phyloP scores from a whole-genome alignment of 1,140 invertebrate genomes.

The Lepidurus apus region DNA sequence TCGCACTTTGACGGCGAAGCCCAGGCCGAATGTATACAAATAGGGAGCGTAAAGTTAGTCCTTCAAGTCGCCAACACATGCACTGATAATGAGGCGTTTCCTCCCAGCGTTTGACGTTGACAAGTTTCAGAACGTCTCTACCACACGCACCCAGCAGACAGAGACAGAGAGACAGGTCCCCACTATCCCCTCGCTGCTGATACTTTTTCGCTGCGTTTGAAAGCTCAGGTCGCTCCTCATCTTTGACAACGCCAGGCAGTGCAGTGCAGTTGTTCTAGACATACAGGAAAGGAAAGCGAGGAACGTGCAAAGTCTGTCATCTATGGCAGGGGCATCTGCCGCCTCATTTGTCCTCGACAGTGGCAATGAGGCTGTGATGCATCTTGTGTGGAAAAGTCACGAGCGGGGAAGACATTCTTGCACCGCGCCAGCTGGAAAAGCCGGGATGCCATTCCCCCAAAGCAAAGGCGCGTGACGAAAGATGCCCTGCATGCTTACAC shows the following conservation, averaged over 20 bases:
- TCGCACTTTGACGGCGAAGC: constrained; percentile 4
- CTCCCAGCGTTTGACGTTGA: constrained; percentile 16
- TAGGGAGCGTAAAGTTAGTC: constrained; percentile 9
- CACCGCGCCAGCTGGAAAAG: background rate
- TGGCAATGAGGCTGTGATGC: constrained; percentile 21
- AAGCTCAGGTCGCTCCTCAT: background rate
- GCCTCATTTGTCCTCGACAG: constrained; percentile 20
- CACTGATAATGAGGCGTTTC: constrained; percentile 19
- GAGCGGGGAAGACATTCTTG: background rate
- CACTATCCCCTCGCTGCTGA: background rate
- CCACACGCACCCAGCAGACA: background rate
- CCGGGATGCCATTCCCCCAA: background rate
- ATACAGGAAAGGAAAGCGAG: background rate
- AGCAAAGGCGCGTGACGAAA: constrained; percentile 5
- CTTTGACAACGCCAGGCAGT: background rate
- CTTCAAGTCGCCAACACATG: constrained; percentile 8
- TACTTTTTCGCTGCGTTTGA: background rate
- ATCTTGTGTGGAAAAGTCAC: constrained; percentile 21
- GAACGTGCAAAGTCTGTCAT: constrained; percentile 14
- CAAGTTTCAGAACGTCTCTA: constrained; percentile 8
- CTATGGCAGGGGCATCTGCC: constrained; percentile 14
- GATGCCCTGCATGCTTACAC: background rate
- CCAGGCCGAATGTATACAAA: constrained; percentile 12
- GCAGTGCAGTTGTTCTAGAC: background rate
- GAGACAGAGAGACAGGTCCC: background rate